Conservation (phyloP, 2,888 invertebrate species). For the Hesperia comma region DNA sequence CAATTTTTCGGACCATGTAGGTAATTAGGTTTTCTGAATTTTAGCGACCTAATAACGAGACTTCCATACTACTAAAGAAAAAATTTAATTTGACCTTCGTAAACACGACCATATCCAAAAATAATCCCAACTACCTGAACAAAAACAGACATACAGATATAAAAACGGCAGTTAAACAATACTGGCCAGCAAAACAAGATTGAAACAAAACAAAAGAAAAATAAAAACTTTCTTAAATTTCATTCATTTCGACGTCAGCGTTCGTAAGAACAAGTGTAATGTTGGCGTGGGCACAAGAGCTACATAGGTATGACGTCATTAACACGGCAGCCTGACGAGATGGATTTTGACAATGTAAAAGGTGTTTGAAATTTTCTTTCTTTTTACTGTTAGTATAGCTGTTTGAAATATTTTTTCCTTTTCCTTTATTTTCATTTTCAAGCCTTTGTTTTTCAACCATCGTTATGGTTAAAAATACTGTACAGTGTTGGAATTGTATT, state of each 20-base stretch:
- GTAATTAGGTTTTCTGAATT: too few species aligned
- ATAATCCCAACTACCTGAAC: too few species aligned
- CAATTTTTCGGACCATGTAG: too few species aligned
- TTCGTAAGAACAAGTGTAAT: constrained; percentile 30
- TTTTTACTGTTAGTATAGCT: neutral
- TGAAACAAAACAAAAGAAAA: constrained; percentile 7
- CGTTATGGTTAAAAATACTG: too few species aligned
- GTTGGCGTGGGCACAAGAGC: constrained; percentile 54
- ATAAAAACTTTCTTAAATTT: constrained; percentile 17
- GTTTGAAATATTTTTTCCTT: constrained; percentile 20
- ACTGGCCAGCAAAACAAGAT: neutral
- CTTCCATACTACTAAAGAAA: too few species aligned
- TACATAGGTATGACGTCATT: constrained; percentile 74
- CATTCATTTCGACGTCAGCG: constrained; percentile 23
- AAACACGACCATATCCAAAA: too few species aligned
- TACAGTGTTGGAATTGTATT: neutral
- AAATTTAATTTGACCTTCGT: too few species aligned
- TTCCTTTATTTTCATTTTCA: neutral
- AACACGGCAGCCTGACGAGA: constrained; percentile 59
- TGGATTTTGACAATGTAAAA: constrained; percentile 61
- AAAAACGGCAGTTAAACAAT: neutral
- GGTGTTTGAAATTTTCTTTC: constrained; percentile 41
- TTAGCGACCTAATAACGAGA: too few species aligned
- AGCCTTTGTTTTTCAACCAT: neutral
- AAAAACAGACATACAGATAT: too few species aligned